phyloP scores from a whole-genome alignment of 2,113 vertebrate genomes.

The Alosa alosa region DNA sequence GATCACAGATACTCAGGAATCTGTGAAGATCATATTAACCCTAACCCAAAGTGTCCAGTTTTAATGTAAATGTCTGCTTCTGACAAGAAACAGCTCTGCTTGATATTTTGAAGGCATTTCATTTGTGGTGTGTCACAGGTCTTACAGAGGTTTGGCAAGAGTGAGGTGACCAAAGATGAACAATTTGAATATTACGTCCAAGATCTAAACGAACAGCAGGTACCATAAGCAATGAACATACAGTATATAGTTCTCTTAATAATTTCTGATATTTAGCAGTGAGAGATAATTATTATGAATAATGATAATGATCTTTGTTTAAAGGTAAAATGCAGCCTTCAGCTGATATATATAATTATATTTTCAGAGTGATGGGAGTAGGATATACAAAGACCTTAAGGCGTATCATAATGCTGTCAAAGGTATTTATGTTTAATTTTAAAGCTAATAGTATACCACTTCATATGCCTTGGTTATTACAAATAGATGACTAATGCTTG shows the following conservation, averaged over 20 bases:
- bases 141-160: slow-evolving; percentile 88
- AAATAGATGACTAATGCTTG: neutral
- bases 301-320: neutral
- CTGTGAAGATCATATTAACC: neutral
- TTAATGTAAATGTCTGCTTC: neutral
- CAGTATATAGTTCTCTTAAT: neutral
- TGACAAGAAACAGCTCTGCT: neutral
- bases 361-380: slow-evolving; percentile 82
- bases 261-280: neutral
- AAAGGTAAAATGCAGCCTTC: neutral
- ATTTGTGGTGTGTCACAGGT: slow-evolving; percentile 71
- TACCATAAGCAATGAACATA: slow-evolving; percentile 50
- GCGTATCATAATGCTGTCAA: slow-evolving; percentile 80
- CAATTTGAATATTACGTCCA: slow-evolving; percentile 79
- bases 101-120: neutral
- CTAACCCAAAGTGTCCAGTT: neutral
- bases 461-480: neutral
- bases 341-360: neutral
- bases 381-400: slow-evolving; percentile 87
- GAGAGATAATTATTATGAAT: neutral
- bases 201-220: slow-evolving; percentile 87
- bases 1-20: neutral
- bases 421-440: slow-evolving; percentile 68
- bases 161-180: slow-evolving; percentile 86
- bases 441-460: slow-evolving; percentile 11